A percentile compares a stretch with the other conserved stretches of the same genome.
phyloP scores from a whole-genome alignment of 2,888 invertebrate genomes.

The Conchocele bisecta region DNA sequence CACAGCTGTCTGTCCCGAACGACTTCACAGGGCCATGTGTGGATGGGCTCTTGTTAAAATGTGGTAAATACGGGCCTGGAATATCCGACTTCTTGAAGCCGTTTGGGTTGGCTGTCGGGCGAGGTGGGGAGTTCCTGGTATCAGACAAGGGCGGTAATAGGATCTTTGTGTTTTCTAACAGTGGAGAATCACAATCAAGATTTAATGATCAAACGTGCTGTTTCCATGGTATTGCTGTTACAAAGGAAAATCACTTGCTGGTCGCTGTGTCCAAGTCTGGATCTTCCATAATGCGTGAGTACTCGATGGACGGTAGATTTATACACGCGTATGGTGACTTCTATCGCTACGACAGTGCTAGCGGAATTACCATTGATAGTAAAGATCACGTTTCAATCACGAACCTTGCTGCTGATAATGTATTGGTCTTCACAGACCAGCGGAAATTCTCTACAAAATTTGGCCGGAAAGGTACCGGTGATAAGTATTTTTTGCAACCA shows the following conservation, averaged over 20 bases:
- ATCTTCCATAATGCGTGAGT: constrained; percentile 67
- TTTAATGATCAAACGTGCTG: constrained; percentile 59
- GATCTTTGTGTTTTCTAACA: constrained; percentile 70
- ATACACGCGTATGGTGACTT: constrained; percentile 68
- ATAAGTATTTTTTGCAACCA: constrained; percentile 71
- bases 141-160: constrained; percentile 73
- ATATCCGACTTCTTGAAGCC: constrained; percentile 73
- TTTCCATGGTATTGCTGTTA: constrained; percentile 69
- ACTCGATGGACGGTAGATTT: constrained; percentile 63
- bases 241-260: constrained; percentile 66
- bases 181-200: constrained; percentile 66
- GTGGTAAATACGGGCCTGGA: constrained; percentile 72
- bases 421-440: constrained; percentile 73
- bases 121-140: constrained; percentile 71
- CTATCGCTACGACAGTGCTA: constrained; percentile 69
- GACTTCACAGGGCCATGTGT: constrained; percentile 52
- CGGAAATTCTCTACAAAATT: constrained; percentile 73
- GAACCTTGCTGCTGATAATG: constrained; percentile 66
- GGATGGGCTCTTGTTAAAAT: constrained; percentile 61
- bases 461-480: constrained; percentile 74
- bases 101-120: constrained; percentile 69
- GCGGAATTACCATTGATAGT: constrained; percentile 68
- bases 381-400: constrained; percentile 69
- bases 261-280: constrained; percentile 68
- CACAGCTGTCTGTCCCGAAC: constrained; percentile 18